A percentile compares a stretch with the other conserved stretches of the same genome.
Evolutionary conservation across 2,797 vertebrate species (phyloP).

Genomic region (Aselliscus stoliczkanus): DNA sequence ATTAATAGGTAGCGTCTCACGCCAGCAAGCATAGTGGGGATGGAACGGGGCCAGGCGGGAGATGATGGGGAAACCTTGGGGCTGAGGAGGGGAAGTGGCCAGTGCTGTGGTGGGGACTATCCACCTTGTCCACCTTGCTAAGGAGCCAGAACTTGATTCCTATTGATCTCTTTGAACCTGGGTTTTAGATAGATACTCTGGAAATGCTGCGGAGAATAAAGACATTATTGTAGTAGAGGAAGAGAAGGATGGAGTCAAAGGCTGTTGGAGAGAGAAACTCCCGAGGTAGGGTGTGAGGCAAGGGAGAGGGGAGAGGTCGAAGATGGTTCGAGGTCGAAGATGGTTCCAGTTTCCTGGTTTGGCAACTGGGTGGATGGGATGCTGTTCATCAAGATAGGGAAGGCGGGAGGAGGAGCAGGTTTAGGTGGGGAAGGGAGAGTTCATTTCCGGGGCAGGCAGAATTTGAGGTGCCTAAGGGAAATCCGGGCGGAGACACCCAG

Average conservation of each 20-base stretch:
- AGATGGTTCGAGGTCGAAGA: background rate
- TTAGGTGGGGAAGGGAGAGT: constrained; percentile 36
- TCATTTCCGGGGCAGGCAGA: constrained; percentile 36
- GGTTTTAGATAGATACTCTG: background rate
- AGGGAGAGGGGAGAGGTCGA: background rate
- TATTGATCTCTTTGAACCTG: background rate
- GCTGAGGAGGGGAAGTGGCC: background rate
- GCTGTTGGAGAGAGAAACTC: background rate
- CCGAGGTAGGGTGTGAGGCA: background rate
- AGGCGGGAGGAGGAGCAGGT: constrained; percentile 41
- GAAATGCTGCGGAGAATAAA: background rate
- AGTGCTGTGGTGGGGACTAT: fast-evolving
- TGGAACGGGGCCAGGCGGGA: background rate
- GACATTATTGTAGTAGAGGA: background rate
- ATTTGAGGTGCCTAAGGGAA: constrained; percentile 50
- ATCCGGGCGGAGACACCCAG: background rate
- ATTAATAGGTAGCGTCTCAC: background rate
- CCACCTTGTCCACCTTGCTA: background rate
- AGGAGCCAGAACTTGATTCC: background rate
- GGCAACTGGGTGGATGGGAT: constrained; percentile 15
- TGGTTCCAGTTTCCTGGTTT: constrained; percentile 41
- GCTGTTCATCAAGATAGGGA: constrained; percentile 25
- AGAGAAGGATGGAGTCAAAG: background rate
- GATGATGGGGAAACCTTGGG: fast-evolving
- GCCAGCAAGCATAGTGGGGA: background rate